These are phyloP conservation scores for Hydrolagus colliei DNA, from an alignment of 2,797 vertebrate species.

Conservation along the genomic window DNA sequence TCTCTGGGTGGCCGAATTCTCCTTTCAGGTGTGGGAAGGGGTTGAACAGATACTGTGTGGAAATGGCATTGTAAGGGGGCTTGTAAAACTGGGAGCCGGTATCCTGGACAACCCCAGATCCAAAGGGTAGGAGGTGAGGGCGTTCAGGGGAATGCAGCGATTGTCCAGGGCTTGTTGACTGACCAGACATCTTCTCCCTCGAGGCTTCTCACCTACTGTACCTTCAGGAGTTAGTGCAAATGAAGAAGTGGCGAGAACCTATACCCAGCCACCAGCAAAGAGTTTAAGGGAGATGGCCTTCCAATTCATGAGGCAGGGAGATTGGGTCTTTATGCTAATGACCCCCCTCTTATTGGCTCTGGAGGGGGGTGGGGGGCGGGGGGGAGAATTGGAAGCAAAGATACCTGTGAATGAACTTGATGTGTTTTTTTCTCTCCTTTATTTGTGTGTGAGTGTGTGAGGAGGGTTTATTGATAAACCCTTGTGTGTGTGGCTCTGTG, in stretches of 20 bases:
- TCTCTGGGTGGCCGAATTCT: slow-evolving; percentile 55
- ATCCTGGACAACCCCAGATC: slow-evolving; percentile 56
- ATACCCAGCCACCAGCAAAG: background rate
- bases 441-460: background rate
- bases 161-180: slow-evolving; percentile 49
- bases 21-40: slow-evolving; percentile 50
- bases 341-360: slow-evolving; percentile 62
- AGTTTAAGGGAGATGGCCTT: background rate
- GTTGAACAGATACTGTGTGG: slow-evolving; percentile 54
- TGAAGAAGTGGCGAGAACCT: too few species aligned
- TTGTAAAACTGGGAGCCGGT: slow-evolving; percentile 59
- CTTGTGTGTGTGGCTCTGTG: background rate
- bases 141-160: slow-evolving; percentile 43
- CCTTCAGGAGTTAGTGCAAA: too few species aligned
- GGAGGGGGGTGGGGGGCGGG: background rate
- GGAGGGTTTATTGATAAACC: background rate
- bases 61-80: slow-evolving; percentile 51
- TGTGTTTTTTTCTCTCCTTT: slow-evolving; percentile 35
- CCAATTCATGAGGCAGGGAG: slow-evolving; percentile 7
- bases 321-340: slow-evolving; percentile 44
- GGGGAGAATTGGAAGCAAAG: slow-evolving; percentile 60
- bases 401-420: slow-evolving; percentile 79
- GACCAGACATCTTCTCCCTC: slow-evolving; percentile 54
- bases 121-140: slow-evolving; percentile 47
- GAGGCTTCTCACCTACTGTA: too few species aligned